These are phyloP conservation scores for Nymphalis polychloros DNA, from an alignment of 2,888 invertebrate species.

Conservation along the genomic window DNA sequence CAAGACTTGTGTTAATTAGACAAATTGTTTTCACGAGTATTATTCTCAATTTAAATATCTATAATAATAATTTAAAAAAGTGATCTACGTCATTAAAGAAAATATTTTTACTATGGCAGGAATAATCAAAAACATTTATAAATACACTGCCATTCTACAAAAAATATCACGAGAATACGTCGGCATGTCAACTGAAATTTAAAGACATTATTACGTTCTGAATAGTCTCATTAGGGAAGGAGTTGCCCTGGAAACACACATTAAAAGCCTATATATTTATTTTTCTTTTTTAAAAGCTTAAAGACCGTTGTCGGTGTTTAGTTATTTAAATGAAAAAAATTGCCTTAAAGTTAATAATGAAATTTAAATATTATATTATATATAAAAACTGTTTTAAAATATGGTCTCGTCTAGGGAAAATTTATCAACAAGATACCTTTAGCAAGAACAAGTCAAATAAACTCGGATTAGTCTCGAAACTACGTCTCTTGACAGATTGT, in stretches of 20 bases:
- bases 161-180: conserved; percentile 17
- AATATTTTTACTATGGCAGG: background rate
- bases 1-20: conserved; percentile 27
- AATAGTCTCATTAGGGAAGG: conserved; percentile 29
- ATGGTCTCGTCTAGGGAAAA: background rate
- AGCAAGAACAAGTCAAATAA: conserved; percentile 1
- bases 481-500: conserved; percentile 16
- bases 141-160: conserved; percentile 6
- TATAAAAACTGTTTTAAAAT: background rate
- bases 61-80: background rate
- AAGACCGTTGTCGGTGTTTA: background rate
- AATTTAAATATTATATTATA: background rate
- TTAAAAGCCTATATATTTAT: conserved; percentile 14
- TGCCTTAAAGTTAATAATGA: background rate
- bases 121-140: background rate
- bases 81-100: background rate
- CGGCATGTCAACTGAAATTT: conserved; percentile 27
- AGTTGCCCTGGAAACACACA: conserved; percentile 19
- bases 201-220: conserved; percentile 20
- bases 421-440: background rate
- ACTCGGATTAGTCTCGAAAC: background rate
- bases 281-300: background rate
- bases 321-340: background rate
- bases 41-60: background rate
- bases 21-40: background rate